Percentiles rank a stretch among this genome's conserved stretches.
phyloP scores from a whole-genome alignment of 1,140 invertebrate species.

The Drosophila kikkawai region DNA sequence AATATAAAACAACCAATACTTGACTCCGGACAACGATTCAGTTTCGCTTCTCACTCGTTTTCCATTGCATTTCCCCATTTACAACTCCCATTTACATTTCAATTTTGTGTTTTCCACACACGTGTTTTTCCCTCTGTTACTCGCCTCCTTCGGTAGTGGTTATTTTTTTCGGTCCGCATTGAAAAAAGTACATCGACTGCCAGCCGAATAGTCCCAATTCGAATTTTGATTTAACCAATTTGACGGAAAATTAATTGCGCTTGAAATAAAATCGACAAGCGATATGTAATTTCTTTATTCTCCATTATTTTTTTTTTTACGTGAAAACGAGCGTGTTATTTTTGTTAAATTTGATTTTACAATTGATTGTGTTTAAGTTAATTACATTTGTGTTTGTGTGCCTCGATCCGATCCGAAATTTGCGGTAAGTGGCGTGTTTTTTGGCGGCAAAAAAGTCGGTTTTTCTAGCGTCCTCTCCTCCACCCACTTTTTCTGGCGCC shows the following conservation, averaged over 20 bases:
- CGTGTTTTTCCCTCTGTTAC: constrained; percentile 59
- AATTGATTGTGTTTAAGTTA: constrained; percentile 64
- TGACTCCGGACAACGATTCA: constrained; percentile 51
- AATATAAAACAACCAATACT: constrained; percentile 2
- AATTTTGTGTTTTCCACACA: constrained; percentile 58
- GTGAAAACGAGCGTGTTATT: constrained; percentile 58
- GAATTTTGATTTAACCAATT: constrained; percentile 62
- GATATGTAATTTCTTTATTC: constrained; percentile 27
- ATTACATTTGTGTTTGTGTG: constrained; percentile 60
- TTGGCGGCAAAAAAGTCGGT: constrained; percentile 58
- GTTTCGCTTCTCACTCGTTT: constrained; percentile 35
- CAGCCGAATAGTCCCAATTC: constrained; percentile 28
- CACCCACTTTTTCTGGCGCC: constrained; percentile 42
- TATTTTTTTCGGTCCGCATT: constrained; percentile 56
- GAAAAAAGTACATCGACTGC: constrained; percentile 63
- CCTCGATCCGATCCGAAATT: constrained; percentile 24
- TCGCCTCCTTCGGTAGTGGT: constrained; percentile 61
- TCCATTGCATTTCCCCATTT: constrained; percentile 11
- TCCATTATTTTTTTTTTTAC: constrained; percentile 42
- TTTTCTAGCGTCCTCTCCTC: constrained; percentile 13
- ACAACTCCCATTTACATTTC: constrained; percentile 6
- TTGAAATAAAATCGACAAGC: constrained; percentile 38
- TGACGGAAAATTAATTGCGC: constrained; percentile 71
- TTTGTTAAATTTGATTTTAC: constrained; percentile 60
- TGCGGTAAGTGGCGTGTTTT: constrained; percentile 62